Base-by-base conservation (phyloP, 2,797 vertebrate species). In the Naso thynnoides region DNA sequence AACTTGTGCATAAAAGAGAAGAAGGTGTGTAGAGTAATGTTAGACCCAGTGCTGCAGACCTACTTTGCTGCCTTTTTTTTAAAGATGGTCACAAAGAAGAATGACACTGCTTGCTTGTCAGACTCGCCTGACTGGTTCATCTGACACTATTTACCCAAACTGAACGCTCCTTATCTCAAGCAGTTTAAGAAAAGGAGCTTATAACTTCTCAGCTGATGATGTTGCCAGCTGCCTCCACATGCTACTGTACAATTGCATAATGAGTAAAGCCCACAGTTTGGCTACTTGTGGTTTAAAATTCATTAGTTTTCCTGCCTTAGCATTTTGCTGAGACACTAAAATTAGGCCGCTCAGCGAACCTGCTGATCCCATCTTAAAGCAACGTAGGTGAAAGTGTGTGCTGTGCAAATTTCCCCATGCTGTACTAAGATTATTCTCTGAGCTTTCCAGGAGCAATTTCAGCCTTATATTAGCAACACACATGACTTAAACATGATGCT, bases 91-190 rank as follows among this genome's bases (percentile, higher is more conserved):
- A 21, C 41, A 24, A 31, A 38, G 5, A 49, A 10, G 29, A 26
- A 10, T 38, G 11, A 24, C 21, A 21, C 7, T 49, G 11, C 9
- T 31, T 19, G 26, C 18, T 38, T 24, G 23, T 52, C 52, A 55
- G 66, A 89, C 79, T 49, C 21, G 70, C 52, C 68, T 1, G 56
- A 90, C 93, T 53, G 45, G 89, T 90, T 90, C 36, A 69, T 33
- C 58, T 6, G 50, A 47, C 47, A 38, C 19, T 15, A 23, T 85
- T 79, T 67, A 82, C 79, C 75, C 44, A 82, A 59, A 53, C 15
- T 27, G 23, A 50, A 45, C 29, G 49, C 26, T 60, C 18, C 6
- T 65, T 7, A 31, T 9, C 53, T 44, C 3, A 36, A 50, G 57
- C 56, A 13, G 57, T 76, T 75, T 36, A 26, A 6, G 45, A 41